Conservation (phyloP, 2,888 invertebrate genomes). For the Lucinisca nassula region DNA sequence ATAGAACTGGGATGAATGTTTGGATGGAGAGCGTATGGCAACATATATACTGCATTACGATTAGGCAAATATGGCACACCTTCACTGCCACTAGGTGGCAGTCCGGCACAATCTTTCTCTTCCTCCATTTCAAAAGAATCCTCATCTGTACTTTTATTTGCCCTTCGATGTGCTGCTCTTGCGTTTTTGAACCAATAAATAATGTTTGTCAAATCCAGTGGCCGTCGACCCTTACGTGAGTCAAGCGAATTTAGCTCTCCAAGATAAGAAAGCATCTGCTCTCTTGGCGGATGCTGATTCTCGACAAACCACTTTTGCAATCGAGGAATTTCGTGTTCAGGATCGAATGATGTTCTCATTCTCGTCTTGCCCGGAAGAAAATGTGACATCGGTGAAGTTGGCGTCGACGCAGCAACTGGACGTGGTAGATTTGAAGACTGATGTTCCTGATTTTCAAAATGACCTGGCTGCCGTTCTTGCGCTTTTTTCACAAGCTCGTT, state of each 20-base stretch:
- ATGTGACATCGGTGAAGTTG: constrained; percentile 61
- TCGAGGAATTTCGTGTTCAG: constrained; percentile 98
- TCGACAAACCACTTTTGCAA: constrained; percentile 98
- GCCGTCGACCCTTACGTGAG: constrained; percentile 95
- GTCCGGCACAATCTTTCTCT: constrained; percentile 59
- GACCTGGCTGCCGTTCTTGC: not conserved
- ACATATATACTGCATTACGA: constrained; percentile 86
- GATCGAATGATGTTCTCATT: constrained; percentile 99
- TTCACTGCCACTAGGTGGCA: constrained; percentile 26
- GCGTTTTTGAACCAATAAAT: constrained; percentile 97
- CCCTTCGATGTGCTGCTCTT: constrained; percentile 97
- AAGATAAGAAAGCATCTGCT: constrained; percentile 98
- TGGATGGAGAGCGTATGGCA: constrained; percentile 82
- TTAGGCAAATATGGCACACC: constrained; percentile 85
- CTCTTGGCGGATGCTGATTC: constrained; percentile 98
- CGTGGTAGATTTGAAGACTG: constrained; percentile 27
- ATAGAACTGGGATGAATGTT: not conserved
- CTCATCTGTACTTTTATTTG: constrained; percentile 87
- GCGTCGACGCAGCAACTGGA: constrained; percentile 64
- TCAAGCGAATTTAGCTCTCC: constrained; percentile 97
- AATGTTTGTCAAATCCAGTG: constrained; percentile 98
- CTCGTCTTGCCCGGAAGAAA: constrained; percentile 88
- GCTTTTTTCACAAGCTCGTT: constrained; percentile 10
- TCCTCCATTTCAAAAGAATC: constrained; percentile 83
- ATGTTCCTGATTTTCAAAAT: not conserved